Base-by-base conservation (phyloP, 2,888 invertebrate genomes). In the Sisyra terminalis region DNA sequence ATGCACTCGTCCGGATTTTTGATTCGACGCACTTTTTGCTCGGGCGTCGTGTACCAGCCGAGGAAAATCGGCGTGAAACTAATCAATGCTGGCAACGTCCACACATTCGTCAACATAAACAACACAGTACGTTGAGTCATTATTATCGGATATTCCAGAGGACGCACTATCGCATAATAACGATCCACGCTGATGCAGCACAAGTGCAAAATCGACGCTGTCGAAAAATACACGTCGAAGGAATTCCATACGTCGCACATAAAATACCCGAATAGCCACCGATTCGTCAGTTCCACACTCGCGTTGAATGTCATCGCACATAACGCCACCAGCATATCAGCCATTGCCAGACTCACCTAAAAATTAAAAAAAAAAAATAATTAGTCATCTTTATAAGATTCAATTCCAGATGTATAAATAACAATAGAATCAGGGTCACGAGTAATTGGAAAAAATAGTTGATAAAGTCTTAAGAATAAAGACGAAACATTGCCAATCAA, bases 231-330 rank as follows among this genome's bases (percentile, higher is more conserved):
- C 2, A 94, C 93, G 61, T 94, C 93, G 49, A 92, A 72, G 29
- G 89, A 85, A 62, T 90, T 93, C 78, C 87, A 94, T 42, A 93
- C 78, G 67, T 93, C 88, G 68, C 93, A 94, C 79, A 92, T 85
- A 54, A 83, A 67, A 54, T 79, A 74, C 5, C 89, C 87, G 57
- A 94, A 92, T 51, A 87, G 67, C 94, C 94, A 94, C 53, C 66
- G 69, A 37, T 24, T 24, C 3, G 24, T 37, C 39, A 63, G 48
- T 60, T 85, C 85, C n/a, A 87, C 79, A 54, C 83, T 85, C 29
- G 88, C 87, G 63, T 89, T 89, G 61, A 89, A 89, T 46, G 87
- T 86, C 89, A 89, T 89, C 50, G 88, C 89, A 57, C 88, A 85
- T 44, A 88, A 64, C 1, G 92, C 92, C 38, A 94, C 92, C 47